Evolutionary conservation across 2,888 invertebrate species (phyloP).

Genomic region (Malacosoma neustria): DNA sequence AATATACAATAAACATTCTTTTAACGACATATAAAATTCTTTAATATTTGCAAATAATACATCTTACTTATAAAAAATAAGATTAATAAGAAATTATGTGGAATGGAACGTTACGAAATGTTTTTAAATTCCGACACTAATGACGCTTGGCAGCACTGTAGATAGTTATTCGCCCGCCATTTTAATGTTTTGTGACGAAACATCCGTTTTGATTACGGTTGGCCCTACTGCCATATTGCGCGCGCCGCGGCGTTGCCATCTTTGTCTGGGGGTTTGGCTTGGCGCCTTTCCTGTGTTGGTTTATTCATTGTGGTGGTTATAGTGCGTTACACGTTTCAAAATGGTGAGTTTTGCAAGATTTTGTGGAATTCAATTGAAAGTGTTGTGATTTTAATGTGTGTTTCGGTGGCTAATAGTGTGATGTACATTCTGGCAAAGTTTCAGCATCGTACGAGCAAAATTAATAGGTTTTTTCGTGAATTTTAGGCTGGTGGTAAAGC

Average conservation of each 20-base stretch:
- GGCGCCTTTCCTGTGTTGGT: conserved; percentile 72
- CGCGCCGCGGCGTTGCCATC: conserved; percentile 51
- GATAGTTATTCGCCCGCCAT: conserved; percentile 32
- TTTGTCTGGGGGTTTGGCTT: conserved; percentile 64
- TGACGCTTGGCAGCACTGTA: conserved; percentile 56
- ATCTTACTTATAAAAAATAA: too few species aligned
- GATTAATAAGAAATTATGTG: conserved; percentile 6
- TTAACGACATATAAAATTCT: too few species aligned
- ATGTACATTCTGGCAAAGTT: conserved; percentile 72
- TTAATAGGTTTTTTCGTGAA: conserved; percentile 70
- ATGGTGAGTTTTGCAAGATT: conserved; percentile 75
- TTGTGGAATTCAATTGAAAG: conserved; percentile 41
- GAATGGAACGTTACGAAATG: conserved; percentile 21
- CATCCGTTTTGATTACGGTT: conserved; percentile 43
- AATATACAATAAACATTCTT: too few species aligned
- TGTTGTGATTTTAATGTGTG: conserved; percentile 40
- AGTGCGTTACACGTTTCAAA: conserved; percentile 72
- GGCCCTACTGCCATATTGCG: conserved; percentile 32
- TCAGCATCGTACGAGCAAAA: conserved; percentile 68
- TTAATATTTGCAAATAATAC: too few species aligned
- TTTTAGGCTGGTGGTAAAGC: conserved; percentile 99
- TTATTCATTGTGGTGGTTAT: conserved; percentile 57
- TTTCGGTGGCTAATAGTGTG: conserved; percentile 44
- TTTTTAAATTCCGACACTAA: conserved; percentile 17
- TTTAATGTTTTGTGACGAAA: conserved; percentile 36